phyloP scores from a whole-genome alignment of 2,888 invertebrate genomes.

The Pseudococcus jackbeardsleyi region DNA sequence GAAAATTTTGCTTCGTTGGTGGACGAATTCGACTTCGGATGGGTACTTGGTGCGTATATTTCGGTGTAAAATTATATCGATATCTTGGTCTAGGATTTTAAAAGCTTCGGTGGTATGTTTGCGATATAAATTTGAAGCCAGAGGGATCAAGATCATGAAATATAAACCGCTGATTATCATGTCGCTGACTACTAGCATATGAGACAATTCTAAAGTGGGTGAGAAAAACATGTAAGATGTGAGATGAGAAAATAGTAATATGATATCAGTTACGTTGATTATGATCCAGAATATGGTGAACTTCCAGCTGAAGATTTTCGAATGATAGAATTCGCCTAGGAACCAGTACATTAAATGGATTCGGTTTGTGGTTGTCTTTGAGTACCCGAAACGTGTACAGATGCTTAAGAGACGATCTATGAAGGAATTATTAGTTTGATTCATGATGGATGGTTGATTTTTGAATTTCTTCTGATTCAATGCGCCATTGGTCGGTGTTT shows the following conservation, averaged over 20 bases:
- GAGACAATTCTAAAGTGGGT: background rate
- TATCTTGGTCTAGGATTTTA: background rate
- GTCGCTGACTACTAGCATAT: background rate
- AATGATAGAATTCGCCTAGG: background rate
- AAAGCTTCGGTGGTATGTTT: conserved; percentile 10
- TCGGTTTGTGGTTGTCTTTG: background rate
- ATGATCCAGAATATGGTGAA: background rate
- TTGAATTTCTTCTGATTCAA: background rate
- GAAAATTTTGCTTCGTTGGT: background rate
- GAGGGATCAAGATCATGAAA: conserved; percentile 14
- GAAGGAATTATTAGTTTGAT: background rate
- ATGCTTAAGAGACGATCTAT: background rate
- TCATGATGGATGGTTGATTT: background rate
- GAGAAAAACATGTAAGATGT: background rate
- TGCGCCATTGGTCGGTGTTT: too few relatives aligned
- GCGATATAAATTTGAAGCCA: background rate
- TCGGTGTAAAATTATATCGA: background rate
- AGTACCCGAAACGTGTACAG: background rate
- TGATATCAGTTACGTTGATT: background rate
- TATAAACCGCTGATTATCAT: background rate
- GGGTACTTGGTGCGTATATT: background rate
- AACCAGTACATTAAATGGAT: background rate
- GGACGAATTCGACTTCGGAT: background rate
- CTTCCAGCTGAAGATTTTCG: background rate
- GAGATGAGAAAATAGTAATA: background rate